These are phyloP conservation scores for Agonopterix subpropinquella DNA, from an alignment of 2,888 invertebrate genomes.

Conservation along the genomic window DNA sequence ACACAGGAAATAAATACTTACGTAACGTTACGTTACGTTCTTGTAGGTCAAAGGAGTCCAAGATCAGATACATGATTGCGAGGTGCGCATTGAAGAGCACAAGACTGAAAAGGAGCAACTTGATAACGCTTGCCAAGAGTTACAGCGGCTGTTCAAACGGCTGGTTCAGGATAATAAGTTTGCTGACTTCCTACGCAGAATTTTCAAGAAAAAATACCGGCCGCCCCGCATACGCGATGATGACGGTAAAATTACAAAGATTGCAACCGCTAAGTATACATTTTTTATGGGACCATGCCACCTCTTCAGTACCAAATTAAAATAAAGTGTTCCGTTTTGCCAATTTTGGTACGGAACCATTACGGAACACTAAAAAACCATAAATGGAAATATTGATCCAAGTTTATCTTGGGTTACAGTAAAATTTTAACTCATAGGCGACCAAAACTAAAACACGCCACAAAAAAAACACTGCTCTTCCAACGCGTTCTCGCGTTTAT, in stretches of 20 bases:
- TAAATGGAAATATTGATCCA: too few species aligned
- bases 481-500: too few species aligned
- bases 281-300: too few species aligned
- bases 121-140: constrained; percentile 37
- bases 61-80: constrained; percentile 64
- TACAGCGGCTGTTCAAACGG: constrained; percentile 73
- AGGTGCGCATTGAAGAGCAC: constrained; percentile 70
- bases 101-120: constrained; percentile 42
- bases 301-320: too few species aligned
- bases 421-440: too few species aligned
- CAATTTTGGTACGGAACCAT: too few species aligned
- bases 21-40: too few species aligned
- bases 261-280: neutral
- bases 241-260: constrained; percentile 38
- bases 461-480: too few species aligned
- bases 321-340: too few species aligned
- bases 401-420: too few species aligned
- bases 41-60: constrained; percentile 66
- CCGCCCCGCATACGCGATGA: constrained; percentile 76
- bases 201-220: constrained; percentile 89
- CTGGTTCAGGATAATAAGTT: constrained; percentile 83
- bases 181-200: constrained; percentile 84
- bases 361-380: too few species aligned
- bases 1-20: neutral
- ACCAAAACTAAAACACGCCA: too few species aligned